Evolutionary conservation across 2,113 vertebrate species (phyloP).

Genomic region (Hypomesus transpacificus): DNA sequence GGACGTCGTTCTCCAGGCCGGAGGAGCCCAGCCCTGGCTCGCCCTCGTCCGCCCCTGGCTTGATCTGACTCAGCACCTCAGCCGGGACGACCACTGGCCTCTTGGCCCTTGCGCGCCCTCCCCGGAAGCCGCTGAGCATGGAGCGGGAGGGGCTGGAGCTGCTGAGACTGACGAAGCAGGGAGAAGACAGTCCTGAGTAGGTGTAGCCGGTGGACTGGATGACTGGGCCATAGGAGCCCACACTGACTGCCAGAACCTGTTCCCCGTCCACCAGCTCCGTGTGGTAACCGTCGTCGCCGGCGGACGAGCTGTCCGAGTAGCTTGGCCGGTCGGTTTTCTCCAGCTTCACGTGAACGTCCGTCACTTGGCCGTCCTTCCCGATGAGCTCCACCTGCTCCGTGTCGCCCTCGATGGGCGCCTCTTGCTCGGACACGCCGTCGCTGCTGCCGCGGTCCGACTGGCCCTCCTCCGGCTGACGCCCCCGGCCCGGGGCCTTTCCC

Average conservation of each 20-base stretch:
- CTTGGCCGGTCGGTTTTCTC: constrained; percentile 91
- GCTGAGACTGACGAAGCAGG: constrained; percentile 82
- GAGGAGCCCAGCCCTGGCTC: constrained; percentile 66
- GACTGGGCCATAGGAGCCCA: constrained; percentile 90
- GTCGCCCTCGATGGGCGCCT: constrained; percentile 89
- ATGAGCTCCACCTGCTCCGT: constrained; percentile 86
- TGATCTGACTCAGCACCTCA: constrained; percentile 58
- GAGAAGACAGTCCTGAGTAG: constrained; percentile 78
- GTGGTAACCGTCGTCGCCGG: constrained; percentile 94
- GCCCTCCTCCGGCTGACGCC: constrained; percentile 84
- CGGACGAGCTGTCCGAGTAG: constrained; percentile 93
- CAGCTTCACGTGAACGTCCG: constrained; percentile 92
- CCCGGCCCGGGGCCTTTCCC: constrained; percentile 68
- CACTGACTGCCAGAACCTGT: constrained; percentile 90
- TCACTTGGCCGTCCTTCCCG: constrained; percentile 85
- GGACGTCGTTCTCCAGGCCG: constrained; percentile 80
- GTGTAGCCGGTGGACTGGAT: constrained; percentile 83
- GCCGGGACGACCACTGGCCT: constrained; percentile 69
- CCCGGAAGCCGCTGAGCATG: constrained; percentile 88
- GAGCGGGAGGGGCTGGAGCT: constrained; percentile 91
- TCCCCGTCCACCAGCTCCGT: constrained; percentile 97
- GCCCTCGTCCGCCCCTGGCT: constrained; percentile 56
- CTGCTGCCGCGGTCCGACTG: constrained; percentile 94
- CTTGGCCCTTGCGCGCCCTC: constrained; percentile 86
- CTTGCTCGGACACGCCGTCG: constrained; percentile 90